Evolutionary conservation across 2,797 vertebrate species (phyloP), one percentile per base, ranked within the genome.

Genomic region (Chrosomus eos): DNA sequence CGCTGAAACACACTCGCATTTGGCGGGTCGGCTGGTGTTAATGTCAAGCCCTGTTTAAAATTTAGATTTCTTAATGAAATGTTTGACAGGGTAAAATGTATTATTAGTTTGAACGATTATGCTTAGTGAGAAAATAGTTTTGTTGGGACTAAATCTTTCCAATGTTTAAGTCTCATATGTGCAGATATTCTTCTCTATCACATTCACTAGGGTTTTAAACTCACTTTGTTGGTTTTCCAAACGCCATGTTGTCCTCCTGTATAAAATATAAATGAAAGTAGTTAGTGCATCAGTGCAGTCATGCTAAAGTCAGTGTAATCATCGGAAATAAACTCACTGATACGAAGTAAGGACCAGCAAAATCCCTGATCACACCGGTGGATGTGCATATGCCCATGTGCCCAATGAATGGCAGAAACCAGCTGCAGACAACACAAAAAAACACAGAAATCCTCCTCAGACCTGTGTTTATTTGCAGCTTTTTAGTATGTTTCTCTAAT

Each of bases 351-450:
- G 98, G 98, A 77, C 98, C 98, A 0, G 98, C 97, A 1, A 99
- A 99, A 90, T 99, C 98, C 60, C 97, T 91, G 76, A 99, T 99
- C 90, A 99, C 91, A 81, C 98, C 98, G 0, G 95, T 87, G 3
- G 98, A 98, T 0, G 97, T 98, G 92, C 98, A 99, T 87, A 99
- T 99, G 0, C 98, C 98, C 97, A 99, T 98, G 94, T 99, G 98
- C 82, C 98, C 98, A 0, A 99, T 97, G 90, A 99, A 97, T 0
- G 98, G 98, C 80, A 99, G 95, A 80, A 99, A 93, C 98, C 98
- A 99, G 89, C 98, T 99, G 89, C 40, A 58, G 28, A 81, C 72
- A 60, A 38, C 58, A 67, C 45, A 62, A 31, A 31, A 14, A 53
- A 7, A 53, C 62, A 60, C 10, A 60, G 3, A 58, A 11, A 60